Conservation (phyloP, 2,797 vertebrate genomes). For the Enteromius anoplus region DNA sequence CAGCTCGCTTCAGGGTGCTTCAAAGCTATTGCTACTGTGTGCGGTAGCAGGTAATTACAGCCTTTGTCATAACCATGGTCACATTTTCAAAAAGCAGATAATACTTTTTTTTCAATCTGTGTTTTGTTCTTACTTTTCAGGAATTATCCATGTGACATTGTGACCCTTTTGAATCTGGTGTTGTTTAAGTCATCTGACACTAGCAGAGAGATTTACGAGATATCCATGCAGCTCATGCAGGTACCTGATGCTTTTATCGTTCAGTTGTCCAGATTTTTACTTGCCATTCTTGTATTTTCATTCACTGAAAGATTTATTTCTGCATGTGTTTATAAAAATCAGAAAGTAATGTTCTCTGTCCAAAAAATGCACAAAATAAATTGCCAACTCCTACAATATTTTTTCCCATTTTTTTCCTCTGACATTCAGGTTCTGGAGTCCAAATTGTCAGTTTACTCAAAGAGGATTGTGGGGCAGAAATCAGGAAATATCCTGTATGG, state of each 20-base stretch:
- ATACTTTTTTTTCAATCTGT: background rate
- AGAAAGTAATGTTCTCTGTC: background rate
- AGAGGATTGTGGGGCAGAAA: slow-evolving; percentile 93
- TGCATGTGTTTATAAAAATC: background rate
- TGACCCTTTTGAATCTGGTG: slow-evolving; percentile 95
- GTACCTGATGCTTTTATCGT: slow-evolving; percentile 65
- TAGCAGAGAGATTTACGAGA: slow-evolving; percentile 97
- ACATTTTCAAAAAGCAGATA: background rate
- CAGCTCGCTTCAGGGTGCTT: slow-evolving; percentile 98
- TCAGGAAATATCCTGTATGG: slow-evolving; percentile 93
- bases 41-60: slow-evolving; percentile 89
- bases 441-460: slow-evolving; percentile 95
- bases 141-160: slow-evolving; percentile 98
- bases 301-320: background rate
- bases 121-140: slow-evolving; percentile 70
- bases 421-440: slow-evolving; percentile 88
- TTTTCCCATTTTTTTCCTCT: slow-evolving; percentile 1
- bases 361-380: background rate
- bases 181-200: slow-evolving; percentile 98
- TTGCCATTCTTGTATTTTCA: background rate
- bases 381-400: background rate
- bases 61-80: background rate
- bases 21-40: slow-evolving; percentile 97
- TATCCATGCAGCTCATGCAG: slow-evolving; percentile 99
- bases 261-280: background rate